Percentiles rank a stretch among this genome's conserved stretches.
These are phyloP conservation scores for Rhinoderma darwinii DNA, from an alignment of 2,113 vertebrate species.

Conservation along the genomic window DNA sequence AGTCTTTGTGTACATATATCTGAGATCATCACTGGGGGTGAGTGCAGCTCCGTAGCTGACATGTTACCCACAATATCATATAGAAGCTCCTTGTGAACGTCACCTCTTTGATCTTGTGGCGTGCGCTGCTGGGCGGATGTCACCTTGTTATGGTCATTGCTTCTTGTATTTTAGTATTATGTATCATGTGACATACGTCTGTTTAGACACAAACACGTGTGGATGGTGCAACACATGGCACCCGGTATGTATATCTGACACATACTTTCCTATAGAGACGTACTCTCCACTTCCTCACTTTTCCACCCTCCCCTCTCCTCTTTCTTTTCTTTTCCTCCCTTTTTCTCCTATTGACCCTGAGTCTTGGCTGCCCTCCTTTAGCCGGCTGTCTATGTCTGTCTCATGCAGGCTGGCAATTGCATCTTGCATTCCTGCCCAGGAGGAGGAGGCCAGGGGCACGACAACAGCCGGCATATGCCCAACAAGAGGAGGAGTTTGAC, in stretches of 20 bases:
- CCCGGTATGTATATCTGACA: neutral
- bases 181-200: neutral
- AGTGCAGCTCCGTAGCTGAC: no score
- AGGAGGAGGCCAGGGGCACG: slow-evolving; percentile 24
- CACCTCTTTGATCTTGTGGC: no score
- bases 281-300: neutral
- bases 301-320: neutral
- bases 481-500: neutral
- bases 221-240: neutral
- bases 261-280: slow-evolving; percentile 1
- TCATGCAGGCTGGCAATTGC: slow-evolving; percentile 42
- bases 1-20: no score
- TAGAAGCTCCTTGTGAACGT: no score
- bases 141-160: neutral
- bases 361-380: slow-evolving; percentile 49
- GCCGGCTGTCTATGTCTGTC: slow-evolving; percentile 54
- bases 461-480: neutral
- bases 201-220: neutral
- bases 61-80: no score
- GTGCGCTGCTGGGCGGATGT: neutral
- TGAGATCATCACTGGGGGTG: no score
- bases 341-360: slow-evolving; percentile 49
- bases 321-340: neutral
- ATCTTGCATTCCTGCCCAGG: slow-evolving; percentile 12
- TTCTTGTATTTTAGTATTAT: no score